Base-by-base conservation (phyloP, 2,888 invertebrate species). In the Digitonthophagus gazella region DNA sequence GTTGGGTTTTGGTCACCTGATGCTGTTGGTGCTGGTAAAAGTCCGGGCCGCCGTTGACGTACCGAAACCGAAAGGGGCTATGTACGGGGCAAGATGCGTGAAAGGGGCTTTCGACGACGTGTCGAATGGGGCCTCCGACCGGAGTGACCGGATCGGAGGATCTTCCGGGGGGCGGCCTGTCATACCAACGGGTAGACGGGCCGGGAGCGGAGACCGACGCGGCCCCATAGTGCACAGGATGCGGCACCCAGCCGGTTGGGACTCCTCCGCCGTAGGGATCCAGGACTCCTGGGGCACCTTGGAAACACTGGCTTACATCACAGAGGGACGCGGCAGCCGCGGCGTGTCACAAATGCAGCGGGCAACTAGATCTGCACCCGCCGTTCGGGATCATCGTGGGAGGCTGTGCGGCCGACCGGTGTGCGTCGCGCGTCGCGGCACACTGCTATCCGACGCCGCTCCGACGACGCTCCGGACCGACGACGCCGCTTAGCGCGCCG, bases 81-180 rank as follows among this genome's bases (percentile, higher is more conserved):
- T 91, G 91, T 78, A 91, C 90, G 63, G 91, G 91, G 78, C 91
- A 91, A 78, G 88, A 86, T 79, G 83, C 80, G 77, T 84, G 84
- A 80, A 81, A 85, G 71, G 80, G 84, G 75, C 80, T 84, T 82
- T 85, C 84, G 78, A 84, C 76, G 78, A 84, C 76, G 80, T 79
- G 76, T 82, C 86, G 75, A 82, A 84, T 76, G 81, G 78, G 77
- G 6, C 80, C 80, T 22, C 79, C 80, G 82, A 82, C 84, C 77
- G 81, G 86, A 80, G 82, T 84, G 78, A 82, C 87, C 83, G 79
- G 86, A 81, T 85, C 81, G 81, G 85, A 78, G 75, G 83, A 81
- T 79, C 83, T 75, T 65, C 82, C 82, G n/a, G 81, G 81, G n/a
- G n/a, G 28, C 11, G 28, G 28, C 64, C 81, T 68, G 55, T 79